Percentiles rank a stretch among this genome's conserved stretches.
Evolutionary conservation across 2,797 vertebrate genomes (phyloP).

Genomic region (Apogon hyalosoma): DNA sequence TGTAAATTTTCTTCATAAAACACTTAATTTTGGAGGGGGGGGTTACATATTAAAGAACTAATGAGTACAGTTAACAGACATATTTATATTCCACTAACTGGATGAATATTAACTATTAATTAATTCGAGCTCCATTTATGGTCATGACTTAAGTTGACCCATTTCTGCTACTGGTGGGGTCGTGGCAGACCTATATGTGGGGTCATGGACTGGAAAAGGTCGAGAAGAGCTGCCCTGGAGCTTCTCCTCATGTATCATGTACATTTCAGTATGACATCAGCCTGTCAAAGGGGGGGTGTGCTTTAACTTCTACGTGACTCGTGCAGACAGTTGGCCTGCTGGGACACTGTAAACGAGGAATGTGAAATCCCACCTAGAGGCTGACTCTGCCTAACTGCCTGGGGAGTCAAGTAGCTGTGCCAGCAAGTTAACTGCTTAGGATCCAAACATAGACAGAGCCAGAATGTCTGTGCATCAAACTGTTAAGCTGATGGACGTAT

Average conservation of each 20-base stretch:
- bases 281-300: constrained; percentile 41
- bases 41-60: no score
- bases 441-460: constrained; percentile 74
- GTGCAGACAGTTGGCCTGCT: constrained; percentile 61
- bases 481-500: constrained; percentile 19
- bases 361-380: constrained; percentile 78
- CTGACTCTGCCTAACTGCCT: constrained; percentile 56
- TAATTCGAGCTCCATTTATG: neutral
- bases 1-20: no score
- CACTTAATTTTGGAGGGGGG: no score
- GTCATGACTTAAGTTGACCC: constrained; percentile 13
- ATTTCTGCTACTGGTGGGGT: constrained; percentile 7
- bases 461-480: constrained; percentile 47
- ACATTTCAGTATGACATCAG: constrained; percentile 58
- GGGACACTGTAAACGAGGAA: constrained; percentile 74
- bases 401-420: constrained; percentile 64
- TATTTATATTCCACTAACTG: no score
- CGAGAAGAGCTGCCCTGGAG: constrained; percentile 24
- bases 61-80: no score
- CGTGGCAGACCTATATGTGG: constrained; percentile 19
- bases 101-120: neutral
- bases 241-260: constrained; percentile 47
- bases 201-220: constrained; percentile 28
- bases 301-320: constrained; percentile 47
- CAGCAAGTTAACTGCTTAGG: constrained; percentile 57